Evolutionary conservation across 2,797 vertebrate species (phyloP).

Genomic region (Leptatherina wallacei): DNA sequence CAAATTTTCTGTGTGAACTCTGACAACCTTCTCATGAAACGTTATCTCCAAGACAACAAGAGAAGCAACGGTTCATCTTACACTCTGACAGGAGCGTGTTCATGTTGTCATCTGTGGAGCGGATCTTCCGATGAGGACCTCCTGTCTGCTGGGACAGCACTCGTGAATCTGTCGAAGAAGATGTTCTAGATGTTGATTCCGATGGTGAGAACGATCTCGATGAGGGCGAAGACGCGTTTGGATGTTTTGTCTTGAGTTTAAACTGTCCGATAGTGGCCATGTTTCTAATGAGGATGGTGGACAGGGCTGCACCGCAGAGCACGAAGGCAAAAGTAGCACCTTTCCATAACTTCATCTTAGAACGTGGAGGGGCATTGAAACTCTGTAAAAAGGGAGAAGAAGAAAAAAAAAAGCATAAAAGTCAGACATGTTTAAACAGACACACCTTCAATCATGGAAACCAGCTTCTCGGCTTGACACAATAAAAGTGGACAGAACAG

Average conservation of each 20-base stretch:
- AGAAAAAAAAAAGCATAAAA: neutral
- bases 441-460: conserved; percentile 25
- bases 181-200: conserved; percentile 42
- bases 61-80: conserved; percentile 81
- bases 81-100: conserved; percentile 90
- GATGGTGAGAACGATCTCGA: conserved; percentile 46
- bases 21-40: conserved; percentile 32
- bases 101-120: conserved; percentile 85
- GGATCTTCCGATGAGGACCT: conserved; percentile 81
- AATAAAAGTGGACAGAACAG: conserved; percentile 35
- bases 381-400: conserved; percentile 76
- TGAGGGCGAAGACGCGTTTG: conserved; percentile 47
- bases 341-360: conserved; percentile 99
- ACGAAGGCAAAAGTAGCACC: conserved; percentile 91
- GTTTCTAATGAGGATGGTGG: conserved; percentile 90
- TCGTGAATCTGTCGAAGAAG: conserved; percentile 44
- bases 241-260: conserved; percentile 54
- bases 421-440: conserved; percentile 53
- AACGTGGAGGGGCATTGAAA: conserved; percentile 91
- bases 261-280: conserved; percentile 78
- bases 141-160: conserved; percentile 38
- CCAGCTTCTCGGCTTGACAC: conserved; percentile 21
- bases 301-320: conserved; percentile 91
- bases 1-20: conserved; percentile 43
- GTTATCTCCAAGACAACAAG: conserved; percentile 44